Evolutionary conservation across 2,888 invertebrate genomes (phyloP).

Genomic region (Ectemnius cavifrons): DNA sequence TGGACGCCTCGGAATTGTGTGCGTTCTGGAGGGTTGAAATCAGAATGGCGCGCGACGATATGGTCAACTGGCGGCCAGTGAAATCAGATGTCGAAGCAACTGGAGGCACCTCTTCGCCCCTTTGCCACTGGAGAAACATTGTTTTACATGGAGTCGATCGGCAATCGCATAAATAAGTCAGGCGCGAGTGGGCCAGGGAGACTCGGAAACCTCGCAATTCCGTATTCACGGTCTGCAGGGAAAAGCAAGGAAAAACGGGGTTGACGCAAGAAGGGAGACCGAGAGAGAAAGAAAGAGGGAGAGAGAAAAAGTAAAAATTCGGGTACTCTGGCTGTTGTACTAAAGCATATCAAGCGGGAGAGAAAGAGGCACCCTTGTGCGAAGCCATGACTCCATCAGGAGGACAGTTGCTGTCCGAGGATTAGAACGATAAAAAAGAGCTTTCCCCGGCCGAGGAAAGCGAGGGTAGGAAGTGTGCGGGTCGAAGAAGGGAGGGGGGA

Average conservation of each 20-base stretch:
- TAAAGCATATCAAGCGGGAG: conserved; percentile 63
- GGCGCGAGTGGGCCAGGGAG: conserved; percentile 57
- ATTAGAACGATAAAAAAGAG: conserved; percentile 57
- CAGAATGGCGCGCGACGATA: conserved; percentile 6
- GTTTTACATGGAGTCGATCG: conserved; percentile 68
- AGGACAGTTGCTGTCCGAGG: conserved; percentile 48
- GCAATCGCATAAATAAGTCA: conserved; percentile 75
- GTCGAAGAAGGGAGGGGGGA: conserved; percentile 35
- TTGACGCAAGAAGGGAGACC: conserved; percentile 7
- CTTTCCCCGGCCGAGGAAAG: conserved; percentile 6
- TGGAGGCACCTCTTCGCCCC: conserved; percentile 28
- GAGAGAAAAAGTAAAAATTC: conserved; percentile 18
- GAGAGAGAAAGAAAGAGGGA: background rate
- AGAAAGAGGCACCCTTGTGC: conserved; percentile 4
- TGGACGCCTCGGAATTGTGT: background rate
- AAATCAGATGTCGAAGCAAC: background rate
- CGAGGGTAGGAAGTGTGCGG: conserved; percentile 29
- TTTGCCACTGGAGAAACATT: conserved; percentile 56
- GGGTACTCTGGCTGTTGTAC: conserved; percentile 19
- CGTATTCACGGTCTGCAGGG: conserved; percentile 74
- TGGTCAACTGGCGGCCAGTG: conserved; percentile 14
- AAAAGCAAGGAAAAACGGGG: conserved; percentile 47
- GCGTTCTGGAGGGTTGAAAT: too few relatives aligned
- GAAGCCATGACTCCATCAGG: conserved; percentile 7
- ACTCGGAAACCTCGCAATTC: conserved; percentile 63